A percentile compares a stretch with the other conserved stretches of the same genome.
Evolutionary conservation across 1,140 invertebrate genomes (phyloP).

Genomic region (Conus ventricosus): DNA sequence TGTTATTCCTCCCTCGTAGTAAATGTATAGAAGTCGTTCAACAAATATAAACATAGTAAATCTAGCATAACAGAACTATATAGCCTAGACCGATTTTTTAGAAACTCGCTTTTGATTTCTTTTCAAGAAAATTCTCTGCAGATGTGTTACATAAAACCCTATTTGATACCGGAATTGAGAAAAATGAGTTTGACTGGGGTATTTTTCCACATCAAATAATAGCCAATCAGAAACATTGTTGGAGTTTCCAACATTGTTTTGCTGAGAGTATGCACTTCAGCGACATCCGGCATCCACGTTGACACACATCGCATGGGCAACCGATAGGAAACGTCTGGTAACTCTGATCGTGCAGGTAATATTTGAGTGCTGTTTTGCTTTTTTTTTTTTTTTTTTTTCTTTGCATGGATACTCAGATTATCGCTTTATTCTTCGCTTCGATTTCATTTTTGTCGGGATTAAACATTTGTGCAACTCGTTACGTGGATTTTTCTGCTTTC

Average conservation of each 20-base stretch:
- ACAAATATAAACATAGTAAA: neutral
- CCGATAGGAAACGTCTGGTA: neutral
- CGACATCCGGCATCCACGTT: conserved; percentile 44
- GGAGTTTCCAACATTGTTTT: conserved; percentile 36
- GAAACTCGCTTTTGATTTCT: neutral
- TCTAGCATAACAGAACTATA: neutral
- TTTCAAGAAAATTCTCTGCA: no score
- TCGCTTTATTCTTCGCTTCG: neutral
- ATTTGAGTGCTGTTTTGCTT: no score
- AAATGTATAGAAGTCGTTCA: neutral
- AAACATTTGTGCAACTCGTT: neutral
- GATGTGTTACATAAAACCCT: neutral
- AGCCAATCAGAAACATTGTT: conserved; percentile 57
- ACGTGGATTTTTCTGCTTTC: neutral
- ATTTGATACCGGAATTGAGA: neutral
- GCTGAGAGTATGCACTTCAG: conserved; percentile 20
- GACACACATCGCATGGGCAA: neutral
- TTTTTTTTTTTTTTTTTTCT: neutral
- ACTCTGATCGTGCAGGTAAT: neutral
- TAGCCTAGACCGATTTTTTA: neutral
- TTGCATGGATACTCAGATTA: neutral
- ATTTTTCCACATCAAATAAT: conserved; percentile 18
- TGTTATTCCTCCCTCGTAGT: neutral
- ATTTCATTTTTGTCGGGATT: neutral
- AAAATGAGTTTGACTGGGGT: conserved; percentile 41